Evolutionary conservation across 2,888 invertebrate genomes (phyloP), one percentile per base, ranked within the genome.

Genomic region (Noctua pronuba): DNA sequence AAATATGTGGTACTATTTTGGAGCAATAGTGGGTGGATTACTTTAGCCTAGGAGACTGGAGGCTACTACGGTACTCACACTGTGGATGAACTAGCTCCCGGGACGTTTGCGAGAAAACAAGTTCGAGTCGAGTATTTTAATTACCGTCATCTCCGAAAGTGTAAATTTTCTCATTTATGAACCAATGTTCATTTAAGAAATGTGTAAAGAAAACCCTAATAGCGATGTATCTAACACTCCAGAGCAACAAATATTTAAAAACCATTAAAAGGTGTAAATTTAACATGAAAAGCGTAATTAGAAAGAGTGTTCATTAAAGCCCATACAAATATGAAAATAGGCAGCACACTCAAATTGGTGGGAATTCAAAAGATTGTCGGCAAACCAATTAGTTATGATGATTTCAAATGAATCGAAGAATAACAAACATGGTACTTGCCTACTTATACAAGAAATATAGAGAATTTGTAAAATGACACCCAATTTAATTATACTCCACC

Each of bases 401-500:
- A 82, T 83, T 84, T 58, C 65, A 67, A 81, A 69, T 60, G 68
- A 73, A 80, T 70, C 58, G 41, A 41, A 41, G 49, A 67, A 76
- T 77, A 78, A 69, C 74, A 73, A 77, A 79, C 64, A 68, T 41
- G 58, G 44, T 58, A 73, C 67, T 44, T 60, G 28, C 62, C 64
- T 77, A 77, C 77, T 75, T 80, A 89, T 77, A 79, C 73, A 84
- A 83, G 74, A 82, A 79, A 87, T 82, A 62, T 44, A 46, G 13
- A 83, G 81, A 83, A 84, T 87, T 84, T 83, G 66, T 86, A 84
- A 85, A 88, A 80, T 87, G 86, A 87, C 77, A 86, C 78, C 79
- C 68, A 79, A 82, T 89, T 79, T 77, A 85, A 85, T 80, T 73
- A 84, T 70, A 67, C 60, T 67, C 21, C 75, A 65, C 85, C 41